Conservation (phyloP, 2,113 vertebrate genomes). For the Oncorhynchus masou region DNA sequence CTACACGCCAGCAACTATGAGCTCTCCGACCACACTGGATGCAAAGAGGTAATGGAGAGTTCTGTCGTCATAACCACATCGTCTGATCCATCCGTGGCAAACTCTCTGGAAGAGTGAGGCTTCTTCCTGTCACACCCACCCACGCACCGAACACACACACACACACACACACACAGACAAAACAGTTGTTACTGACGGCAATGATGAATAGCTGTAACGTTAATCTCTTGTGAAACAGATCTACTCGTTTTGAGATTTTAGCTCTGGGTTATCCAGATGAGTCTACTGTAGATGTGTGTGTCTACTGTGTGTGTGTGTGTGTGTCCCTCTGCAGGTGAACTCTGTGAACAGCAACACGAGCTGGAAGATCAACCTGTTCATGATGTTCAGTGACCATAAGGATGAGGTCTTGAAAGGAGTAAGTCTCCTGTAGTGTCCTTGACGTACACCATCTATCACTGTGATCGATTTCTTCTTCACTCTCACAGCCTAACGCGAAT, state of each 20-base stretch:
- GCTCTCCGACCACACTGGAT: slow-evolving; percentile 81
- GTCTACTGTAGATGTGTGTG: no score
- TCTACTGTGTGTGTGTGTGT: slow-evolving; percentile 9
- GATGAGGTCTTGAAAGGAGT: slow-evolving; percentile 90
- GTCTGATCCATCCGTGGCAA: background rate
- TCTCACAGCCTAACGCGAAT: background rate
- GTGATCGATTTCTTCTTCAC: background rate
- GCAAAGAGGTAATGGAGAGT: slow-evolving; percentile 79
- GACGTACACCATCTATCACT: background rate
- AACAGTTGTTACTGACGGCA: no score
- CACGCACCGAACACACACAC: no score
- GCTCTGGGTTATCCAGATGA: no score
- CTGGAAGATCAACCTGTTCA: slow-evolving; percentile 92
- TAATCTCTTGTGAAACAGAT: no score
- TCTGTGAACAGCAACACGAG: slow-evolving; percentile 89
- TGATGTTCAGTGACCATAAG: slow-evolving; percentile 87
- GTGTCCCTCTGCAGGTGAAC: slow-evolving; percentile 54
- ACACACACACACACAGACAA: no score
- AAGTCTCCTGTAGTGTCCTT: slow-evolving; percentile 40
- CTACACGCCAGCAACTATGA: slow-evolving; percentile 87
- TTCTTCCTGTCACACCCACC: background rate
- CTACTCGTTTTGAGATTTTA: no score
- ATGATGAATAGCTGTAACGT: no score
- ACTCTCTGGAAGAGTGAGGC: no score
- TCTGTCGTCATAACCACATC: background rate